Base-by-base conservation (phyloP, 2,797 vertebrate species). In the Notoglanidium macrostoma region DNA sequence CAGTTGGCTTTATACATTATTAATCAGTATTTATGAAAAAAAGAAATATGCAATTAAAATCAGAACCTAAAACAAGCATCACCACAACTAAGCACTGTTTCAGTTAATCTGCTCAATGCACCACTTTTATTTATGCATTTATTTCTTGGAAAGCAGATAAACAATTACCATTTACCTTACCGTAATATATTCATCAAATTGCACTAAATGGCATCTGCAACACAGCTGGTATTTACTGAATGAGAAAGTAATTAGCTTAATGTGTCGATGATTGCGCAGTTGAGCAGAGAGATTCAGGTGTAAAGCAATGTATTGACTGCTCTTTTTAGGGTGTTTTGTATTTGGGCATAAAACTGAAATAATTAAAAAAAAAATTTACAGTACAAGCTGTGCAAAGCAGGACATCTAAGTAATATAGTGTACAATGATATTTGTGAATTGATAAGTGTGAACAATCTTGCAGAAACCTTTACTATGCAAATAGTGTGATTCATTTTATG, bases 81-180 rank as follows among this genome's bases (percentile, higher is more conserved):
- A 29, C 57, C 1, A 4, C 57, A 44, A 11, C 23, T 9, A 12
- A 65, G 63, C 35, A n/a, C 1, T n/a, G 57, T 44, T 81, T n/a
- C 35, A n/a, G 35, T 63, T 81, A n/a, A 63, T 81, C 35, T n/a
- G 57, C 35, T 46, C 12, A 46, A 12, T n/a, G 35, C 5, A 0
- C 1, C 5, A 6, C 23, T 81, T 81, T 81, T 46, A 46, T 44
- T 81, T n/a, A 46, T 17, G 57, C 32, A 17, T 44, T 26, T 61
- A 26, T 81, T 65, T 46, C 14, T 46, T 82, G 26, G 15, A 65
- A 65, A 65, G 26, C 57, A 63, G 35, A 81, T 63, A 46, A 81
- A 82, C 79, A 82, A 49, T 65, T 82, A 82, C 49, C 59, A 49
- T 65, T 65, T 26, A 81, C 40, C 79, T 81, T 81, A 40, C 11